These are phyloP conservation scores for Indri indri DNA, from an alignment of 2,113 vertebrate genomes.

Conservation along the genomic window DNA sequence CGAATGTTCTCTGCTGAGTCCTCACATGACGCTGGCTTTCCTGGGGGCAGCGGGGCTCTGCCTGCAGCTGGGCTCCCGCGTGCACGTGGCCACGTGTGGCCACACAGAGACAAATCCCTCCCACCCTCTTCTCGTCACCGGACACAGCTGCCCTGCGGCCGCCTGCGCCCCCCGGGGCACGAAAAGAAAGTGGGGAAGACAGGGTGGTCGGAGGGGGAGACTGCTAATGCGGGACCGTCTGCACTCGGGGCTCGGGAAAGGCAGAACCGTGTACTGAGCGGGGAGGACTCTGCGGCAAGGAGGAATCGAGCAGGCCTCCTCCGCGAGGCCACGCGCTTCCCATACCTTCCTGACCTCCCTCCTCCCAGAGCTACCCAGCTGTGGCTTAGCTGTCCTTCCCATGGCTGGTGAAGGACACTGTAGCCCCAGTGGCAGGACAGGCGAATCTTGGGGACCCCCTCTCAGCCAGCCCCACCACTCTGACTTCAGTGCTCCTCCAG, in stretches of 20 bases:
- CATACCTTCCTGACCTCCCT: not conserved
- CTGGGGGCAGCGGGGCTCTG: not conserved
- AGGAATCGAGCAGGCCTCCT: not conserved
- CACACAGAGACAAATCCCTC: not conserved
- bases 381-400: not conserved
- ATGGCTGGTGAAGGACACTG: not conserved
- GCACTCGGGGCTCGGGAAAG: not conserved
- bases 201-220: not conserved
- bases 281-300: not conserved
- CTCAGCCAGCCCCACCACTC: not conserved
- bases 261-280: not conserved
- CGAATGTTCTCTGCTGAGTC: accelerated
- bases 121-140: too few relatives aligned
- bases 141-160: not conserved
- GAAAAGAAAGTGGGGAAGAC: not conserved
- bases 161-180: not conserved
- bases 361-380: not conserved
- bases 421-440: not conserved
- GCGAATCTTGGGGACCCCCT: not conserved
- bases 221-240: not conserved
- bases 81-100: accelerated
- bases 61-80: not conserved
- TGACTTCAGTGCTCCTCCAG: not conserved
- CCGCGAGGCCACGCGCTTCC: not conserved
- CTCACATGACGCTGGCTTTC: not conserved